Evolutionary conservation across 2,113 vertebrate genomes (phyloP).

Genomic region (Thermophis baileyi): DNA sequence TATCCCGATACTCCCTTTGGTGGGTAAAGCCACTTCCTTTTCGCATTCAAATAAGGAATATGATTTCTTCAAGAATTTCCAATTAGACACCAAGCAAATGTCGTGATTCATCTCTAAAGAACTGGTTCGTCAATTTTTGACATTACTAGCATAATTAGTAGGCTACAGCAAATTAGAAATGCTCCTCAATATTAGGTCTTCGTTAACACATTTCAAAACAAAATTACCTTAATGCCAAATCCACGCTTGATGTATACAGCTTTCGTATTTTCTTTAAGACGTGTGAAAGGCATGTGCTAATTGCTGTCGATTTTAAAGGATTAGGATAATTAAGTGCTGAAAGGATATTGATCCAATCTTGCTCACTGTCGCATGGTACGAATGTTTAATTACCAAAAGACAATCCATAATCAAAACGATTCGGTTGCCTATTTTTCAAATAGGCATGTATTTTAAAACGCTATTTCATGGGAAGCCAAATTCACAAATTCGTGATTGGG

Average conservation of each 20-base stretch:
- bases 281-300: conserved; percentile 6
- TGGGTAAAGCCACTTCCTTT: neutral
- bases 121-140: neutral
- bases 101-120: neutral
- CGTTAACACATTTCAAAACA: neutral
- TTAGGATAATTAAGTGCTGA: conserved; percentile 31
- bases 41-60: neutral
- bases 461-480: neutral
- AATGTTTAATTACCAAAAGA: conserved; percentile 38
- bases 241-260: neutral
- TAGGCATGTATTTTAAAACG: conserved; percentile 4
- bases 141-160: conserved; percentile 12
- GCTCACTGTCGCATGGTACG: neutral
- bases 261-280: conserved; percentile 11
- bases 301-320: neutral
- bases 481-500: neutral
- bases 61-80: too few relatives aligned
- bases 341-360: conserved; percentile 36
- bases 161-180: neutral
- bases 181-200: conserved; percentile 1
- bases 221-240: neutral
- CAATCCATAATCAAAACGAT: conserved; percentile 18
- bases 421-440: conserved; percentile 23
- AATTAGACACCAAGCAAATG: neutral
- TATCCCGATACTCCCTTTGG: neutral